Conservation (phyloP, 2,113 vertebrate species). For the Proterorhinus semilunaris region DNA sequence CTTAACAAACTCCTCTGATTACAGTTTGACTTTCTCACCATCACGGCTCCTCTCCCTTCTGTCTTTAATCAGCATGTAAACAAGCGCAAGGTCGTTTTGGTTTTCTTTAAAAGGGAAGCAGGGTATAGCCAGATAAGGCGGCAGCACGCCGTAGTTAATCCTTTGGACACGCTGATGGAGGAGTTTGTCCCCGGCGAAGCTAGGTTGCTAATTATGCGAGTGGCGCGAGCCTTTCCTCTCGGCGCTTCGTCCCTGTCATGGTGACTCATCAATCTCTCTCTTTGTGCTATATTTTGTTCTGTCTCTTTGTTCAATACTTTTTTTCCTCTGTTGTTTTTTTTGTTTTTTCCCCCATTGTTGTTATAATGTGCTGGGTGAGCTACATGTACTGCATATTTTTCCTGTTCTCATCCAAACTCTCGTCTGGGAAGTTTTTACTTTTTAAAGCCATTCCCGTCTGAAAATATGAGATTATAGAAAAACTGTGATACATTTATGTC, state of each 20-base stretch:
- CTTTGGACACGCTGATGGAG: constrained; percentile 76
- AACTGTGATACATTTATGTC: too few relatives aligned
- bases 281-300: constrained; percentile 4
- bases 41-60: constrained; percentile 52
- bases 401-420: too few relatives aligned
- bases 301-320: constrained; percentile 10
- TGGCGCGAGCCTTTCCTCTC: constrained; percentile 42
- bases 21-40: constrained; percentile 66
- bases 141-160: constrained; percentile 71
- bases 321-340: neutral
- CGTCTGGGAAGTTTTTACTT: too few relatives aligned
- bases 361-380: neutral
- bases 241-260: constrained; percentile 16
- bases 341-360: neutral
- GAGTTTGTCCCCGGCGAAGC: constrained; percentile 68
- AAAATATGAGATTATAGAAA: too few relatives aligned
- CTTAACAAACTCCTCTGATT: constrained; percentile 69
- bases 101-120: constrained; percentile 66
- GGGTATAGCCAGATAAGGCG: constrained; percentile 63
- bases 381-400: neutral
- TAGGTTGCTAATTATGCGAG: constrained; percentile 67
- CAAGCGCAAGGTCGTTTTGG: constrained; percentile 76
- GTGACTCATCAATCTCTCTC: constrained; percentile 62
- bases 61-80: constrained; percentile 78
- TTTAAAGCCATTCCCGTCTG: too few relatives aligned